Evolutionary conservation across 2,797 vertebrate species (phyloP).

Genomic region (Alcedo atthis): DNA sequence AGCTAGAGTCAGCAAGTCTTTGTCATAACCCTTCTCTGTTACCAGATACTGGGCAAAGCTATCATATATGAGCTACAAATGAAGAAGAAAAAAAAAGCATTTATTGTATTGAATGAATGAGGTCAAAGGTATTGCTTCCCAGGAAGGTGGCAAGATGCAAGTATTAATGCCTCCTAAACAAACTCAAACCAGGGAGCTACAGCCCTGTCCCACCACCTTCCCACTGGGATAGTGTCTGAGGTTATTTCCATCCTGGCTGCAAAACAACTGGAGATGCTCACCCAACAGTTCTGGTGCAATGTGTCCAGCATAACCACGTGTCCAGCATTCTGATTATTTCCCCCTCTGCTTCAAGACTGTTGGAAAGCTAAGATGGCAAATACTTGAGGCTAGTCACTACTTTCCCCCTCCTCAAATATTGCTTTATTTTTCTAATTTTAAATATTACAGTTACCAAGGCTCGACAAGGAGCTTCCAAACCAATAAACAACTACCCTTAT

Average conservation of each 20-base stretch:
- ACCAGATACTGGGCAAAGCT: slow-evolving; percentile 93
- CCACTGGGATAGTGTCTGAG: background rate
- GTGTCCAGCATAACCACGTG: background rate
- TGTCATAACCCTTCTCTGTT: slow-evolving; percentile 89
- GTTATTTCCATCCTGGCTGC: background rate
- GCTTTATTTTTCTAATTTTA: background rate
- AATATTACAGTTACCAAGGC: background rate
- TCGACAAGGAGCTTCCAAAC: background rate
- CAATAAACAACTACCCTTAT: background rate
- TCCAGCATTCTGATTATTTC: background rate
- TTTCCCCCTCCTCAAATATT: background rate
- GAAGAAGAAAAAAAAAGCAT: background rate
- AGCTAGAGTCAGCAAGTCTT: slow-evolving; percentile 87
- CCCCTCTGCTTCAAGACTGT: background rate
- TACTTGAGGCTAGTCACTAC: background rate
- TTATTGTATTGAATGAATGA: background rate
- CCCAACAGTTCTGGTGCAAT: background rate
- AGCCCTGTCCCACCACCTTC: background rate
- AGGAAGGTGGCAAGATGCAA: fast-evolving
- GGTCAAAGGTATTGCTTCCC: background rate
- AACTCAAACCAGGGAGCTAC: background rate
- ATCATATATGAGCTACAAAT: slow-evolving; percentile 92
- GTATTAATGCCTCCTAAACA: background rate
- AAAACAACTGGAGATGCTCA: background rate
- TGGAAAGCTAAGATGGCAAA: background rate